Evolutionary conservation across 1,140 invertebrate species (phyloP).

Genomic region (Ooceraea biroi): DNA sequence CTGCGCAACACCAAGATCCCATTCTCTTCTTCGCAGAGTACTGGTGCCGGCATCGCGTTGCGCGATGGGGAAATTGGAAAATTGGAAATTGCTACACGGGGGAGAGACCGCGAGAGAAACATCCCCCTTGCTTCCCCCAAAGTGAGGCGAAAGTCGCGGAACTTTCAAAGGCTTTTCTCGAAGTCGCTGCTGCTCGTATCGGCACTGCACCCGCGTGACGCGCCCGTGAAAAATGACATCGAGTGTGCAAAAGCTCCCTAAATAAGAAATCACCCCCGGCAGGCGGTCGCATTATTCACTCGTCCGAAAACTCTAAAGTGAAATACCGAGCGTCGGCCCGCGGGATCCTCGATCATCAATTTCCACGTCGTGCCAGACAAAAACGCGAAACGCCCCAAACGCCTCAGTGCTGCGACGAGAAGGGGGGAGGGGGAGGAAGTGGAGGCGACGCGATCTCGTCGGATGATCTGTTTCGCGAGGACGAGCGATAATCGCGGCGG

Average conservation of each 20-base stretch:
- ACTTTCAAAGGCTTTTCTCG: constrained; percentile 48
- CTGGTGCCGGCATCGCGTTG: neutral
- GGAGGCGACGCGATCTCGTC: neutral
- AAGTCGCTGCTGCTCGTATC: constrained; percentile 25
- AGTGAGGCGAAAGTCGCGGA: constrained; percentile 11
- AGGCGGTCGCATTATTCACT: constrained; percentile 70
- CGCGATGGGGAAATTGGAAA: constrained; percentile 47
- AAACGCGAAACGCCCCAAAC: constrained; percentile 14
- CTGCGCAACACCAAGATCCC: constrained; percentile 6
- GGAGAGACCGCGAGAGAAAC: constrained; percentile 19
- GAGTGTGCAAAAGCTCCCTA: constrained; percentile 75
- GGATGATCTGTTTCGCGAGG: constrained; percentile 53
- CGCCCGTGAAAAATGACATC: constrained; percentile 80
- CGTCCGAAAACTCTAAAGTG: constrained; percentile 68
- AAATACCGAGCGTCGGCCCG: constrained; percentile 62
- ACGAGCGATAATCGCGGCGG: constrained; percentile 57
- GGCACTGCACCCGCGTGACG: constrained; percentile 17
- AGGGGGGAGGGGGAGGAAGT: neutral
- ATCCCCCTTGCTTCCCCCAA: too few relatives aligned
- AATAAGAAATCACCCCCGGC: constrained; percentile 80
- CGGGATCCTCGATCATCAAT: constrained; percentile 74
- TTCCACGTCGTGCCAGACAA: constrained; percentile 62
- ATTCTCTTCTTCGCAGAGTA: constrained; percentile 33
- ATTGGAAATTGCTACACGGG: constrained; percentile 40
- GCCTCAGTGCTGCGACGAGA: neutral